Evolutionary conservation across 2,797 vertebrate genomes (phyloP), one percentile per base, ranked within the genome.

Genomic region (Parotocinclus haroldoi): DNA sequence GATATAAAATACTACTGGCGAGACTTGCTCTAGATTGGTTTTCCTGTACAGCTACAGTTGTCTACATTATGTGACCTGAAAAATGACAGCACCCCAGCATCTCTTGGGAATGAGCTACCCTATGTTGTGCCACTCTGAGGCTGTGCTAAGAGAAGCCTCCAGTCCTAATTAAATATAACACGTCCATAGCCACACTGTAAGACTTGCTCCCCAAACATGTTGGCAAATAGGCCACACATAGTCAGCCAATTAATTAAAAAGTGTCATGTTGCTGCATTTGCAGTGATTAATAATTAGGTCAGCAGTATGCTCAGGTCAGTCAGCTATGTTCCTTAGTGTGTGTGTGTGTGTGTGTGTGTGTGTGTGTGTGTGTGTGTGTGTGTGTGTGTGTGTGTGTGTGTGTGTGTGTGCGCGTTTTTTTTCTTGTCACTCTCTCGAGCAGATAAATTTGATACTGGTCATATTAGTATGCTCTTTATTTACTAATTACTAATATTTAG

Each of bases 171-270:
- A 87, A 86, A 82, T 58, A 69, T 72, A 71, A 71, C 69, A 56
- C 57, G 52, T 73, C 71, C 72, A 53, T 67, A 50, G 60, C 71
- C 64, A 72, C 68, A 49, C 54, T 77, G 80, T 79, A 78, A 73
- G 80, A 71, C 78, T 73, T 76, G 66, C 70, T 83, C 76, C 71
- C 71, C 68, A 78, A 83, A 83, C 82, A 82, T 76, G 74, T 73
- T 68, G 75, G 76, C 79, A 86, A 87, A 84, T 86, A 87, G 84
- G 82, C 83, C 85, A 84, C 62, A 74, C 80, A 80, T 78, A 79
- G 75, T 77, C 71, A 75, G 76, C 71, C 76, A 79, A 83, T 87
- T 88, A 88, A 87, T 87, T 89, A 85, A 79, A 82, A 76, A 80
- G 79, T 76, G 82, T 82, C 74, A 82, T 84, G 81, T 84, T 76